Percentiles rank a stretch among this genome's conserved stretches.
Conservation (phyloP, 2,113 vertebrate genomes). For the Stegostoma tigrinum region DNA sequence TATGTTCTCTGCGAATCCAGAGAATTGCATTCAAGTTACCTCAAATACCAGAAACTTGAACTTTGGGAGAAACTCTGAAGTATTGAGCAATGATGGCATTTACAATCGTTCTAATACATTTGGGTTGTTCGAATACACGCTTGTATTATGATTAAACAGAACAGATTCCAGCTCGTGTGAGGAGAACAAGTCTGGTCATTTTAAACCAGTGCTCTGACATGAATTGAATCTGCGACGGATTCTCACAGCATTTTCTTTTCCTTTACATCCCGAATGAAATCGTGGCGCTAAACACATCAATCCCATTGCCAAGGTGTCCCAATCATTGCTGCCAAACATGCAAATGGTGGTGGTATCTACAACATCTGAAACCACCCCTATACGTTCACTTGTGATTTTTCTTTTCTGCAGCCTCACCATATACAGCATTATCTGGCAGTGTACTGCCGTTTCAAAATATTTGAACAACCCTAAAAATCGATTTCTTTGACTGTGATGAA, state of each 20-base stretch:
- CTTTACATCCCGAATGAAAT: slow-evolving; percentile 36
- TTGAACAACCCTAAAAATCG: slow-evolving; percentile 71
- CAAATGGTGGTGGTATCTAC: background rate
- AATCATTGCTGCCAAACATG: background rate
- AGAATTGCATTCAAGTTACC: background rate
- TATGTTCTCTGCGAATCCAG: background rate
- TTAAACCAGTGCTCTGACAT: background rate
- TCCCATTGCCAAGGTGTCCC: background rate
- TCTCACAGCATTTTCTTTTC: background rate
- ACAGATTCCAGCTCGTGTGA: background rate
- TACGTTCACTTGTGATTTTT: background rate
- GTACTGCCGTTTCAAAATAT: slow-evolving; percentile 73
- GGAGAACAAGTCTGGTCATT: background rate
- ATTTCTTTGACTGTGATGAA: slow-evolving; percentile 79
- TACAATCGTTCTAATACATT: background rate
- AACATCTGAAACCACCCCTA: background rate
- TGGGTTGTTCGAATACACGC: background rate
- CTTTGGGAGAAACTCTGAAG: background rate
- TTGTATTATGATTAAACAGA: no score
- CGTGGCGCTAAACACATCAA: slow-evolving; percentile 31
- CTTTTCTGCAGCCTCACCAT: background rate
- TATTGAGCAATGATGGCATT: background rate
- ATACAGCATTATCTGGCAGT: slow-evolving; percentile 44
- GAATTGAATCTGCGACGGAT: background rate
- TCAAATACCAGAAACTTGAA: background rate